Evolutionary conservation across 2,797 vertebrate species (phyloP).

Genomic region (Poecile montanus): DNA sequence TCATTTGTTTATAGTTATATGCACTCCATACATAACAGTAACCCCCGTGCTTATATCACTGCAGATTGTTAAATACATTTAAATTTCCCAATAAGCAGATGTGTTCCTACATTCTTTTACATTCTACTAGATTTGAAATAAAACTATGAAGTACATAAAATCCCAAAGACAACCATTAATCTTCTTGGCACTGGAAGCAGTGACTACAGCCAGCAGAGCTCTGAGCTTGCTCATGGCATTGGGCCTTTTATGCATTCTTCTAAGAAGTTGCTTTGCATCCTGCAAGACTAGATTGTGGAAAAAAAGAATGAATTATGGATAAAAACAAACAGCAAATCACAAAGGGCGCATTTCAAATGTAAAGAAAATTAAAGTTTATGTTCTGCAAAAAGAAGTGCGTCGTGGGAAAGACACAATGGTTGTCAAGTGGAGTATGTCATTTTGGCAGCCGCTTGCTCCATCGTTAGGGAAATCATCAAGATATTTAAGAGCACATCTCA

Average conservation of each 20-base stretch:
- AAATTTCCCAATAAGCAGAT: conserved; percentile 11
- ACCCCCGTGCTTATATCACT: background rate
- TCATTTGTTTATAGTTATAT: background rate
- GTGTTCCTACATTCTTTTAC: conserved; percentile 13
- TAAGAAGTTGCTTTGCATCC: background rate
- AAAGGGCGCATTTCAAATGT: background rate
- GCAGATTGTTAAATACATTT: background rate
- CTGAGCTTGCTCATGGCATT: background rate
- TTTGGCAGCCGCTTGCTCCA: background rate
- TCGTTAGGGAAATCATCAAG: background rate
- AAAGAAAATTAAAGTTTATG: background rate
- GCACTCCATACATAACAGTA: background rate
- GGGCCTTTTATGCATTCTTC: background rate
- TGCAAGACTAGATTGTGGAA: background rate
- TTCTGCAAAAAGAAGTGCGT: background rate
- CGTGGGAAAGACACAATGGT: background rate
- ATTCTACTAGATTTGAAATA: conserved; percentile 13
- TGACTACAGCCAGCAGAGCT: background rate
- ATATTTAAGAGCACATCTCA: background rate
- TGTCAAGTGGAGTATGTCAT: background rate
- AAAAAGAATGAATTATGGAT: conserved; percentile 12
- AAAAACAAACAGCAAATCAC: conserved; percentile 29
- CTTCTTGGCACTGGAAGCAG: conserved; percentile 23
- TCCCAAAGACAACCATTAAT: conserved; percentile 34
- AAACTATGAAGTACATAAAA: conserved; percentile 24